Evolutionary conservation across 2,113 vertebrate genomes (phyloP).

Genomic region (Apeltes quadracus): DNA sequence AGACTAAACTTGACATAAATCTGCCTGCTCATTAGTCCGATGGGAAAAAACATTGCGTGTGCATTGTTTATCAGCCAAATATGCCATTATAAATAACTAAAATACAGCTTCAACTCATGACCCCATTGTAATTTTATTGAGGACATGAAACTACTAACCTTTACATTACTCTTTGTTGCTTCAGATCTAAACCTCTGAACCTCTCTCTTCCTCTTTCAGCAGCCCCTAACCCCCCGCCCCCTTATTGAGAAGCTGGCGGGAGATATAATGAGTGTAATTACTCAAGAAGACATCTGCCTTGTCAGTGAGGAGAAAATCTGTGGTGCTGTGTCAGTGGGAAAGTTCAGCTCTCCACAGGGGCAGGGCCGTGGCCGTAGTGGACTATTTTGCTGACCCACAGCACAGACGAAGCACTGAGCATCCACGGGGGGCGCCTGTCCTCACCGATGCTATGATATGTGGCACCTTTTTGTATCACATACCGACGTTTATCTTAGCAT

Average conservation of each 20-base stretch:
- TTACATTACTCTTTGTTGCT: background rate
- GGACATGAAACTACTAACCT: background rate
- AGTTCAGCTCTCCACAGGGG: slow-evolving; percentile 43
- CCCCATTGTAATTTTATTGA: background rate
- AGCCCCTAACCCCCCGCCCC: slow-evolving; percentile 6
- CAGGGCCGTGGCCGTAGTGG: slow-evolving; percentile 6
- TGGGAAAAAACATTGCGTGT: background rate
- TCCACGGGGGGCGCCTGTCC: slow-evolving; percentile 21
- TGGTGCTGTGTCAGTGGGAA: slow-evolving; percentile 44
- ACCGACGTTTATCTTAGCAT: background rate
- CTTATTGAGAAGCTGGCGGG: slow-evolving; percentile 8
- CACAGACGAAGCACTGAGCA: slow-evolving; percentile 24
- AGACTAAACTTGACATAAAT: background rate
- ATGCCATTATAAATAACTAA: background rate
- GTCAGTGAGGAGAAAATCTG: slow-evolving; percentile 36
- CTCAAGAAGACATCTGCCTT: slow-evolving; percentile 39
- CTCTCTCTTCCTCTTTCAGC: slow-evolving; percentile 11
- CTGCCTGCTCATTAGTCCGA: background rate
- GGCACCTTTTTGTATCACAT: background rate
- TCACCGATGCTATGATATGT: slow-evolving; percentile 19
- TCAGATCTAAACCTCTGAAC: background rate
- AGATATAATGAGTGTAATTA: slow-evolving; percentile 61
- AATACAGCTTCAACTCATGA: background rate
- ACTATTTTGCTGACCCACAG: slow-evolving; percentile 41
- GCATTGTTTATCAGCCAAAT: background rate